Evolutionary conservation across 2,888 invertebrate genomes (phyloP).

Genomic region (Oligia strigilis): DNA sequence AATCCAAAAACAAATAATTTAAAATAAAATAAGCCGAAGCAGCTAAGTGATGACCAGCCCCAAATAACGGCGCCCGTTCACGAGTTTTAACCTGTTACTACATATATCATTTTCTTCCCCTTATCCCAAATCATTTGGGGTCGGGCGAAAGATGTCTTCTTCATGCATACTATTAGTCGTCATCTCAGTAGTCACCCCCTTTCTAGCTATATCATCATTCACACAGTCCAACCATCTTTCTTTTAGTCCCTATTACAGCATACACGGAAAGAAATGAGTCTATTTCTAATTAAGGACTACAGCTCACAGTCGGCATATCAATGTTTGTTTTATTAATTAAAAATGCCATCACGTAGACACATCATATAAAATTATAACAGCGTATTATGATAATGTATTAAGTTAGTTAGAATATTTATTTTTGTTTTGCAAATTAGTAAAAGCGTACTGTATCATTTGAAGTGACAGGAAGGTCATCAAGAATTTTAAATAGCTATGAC

Average conservation of each 20-base stretch:
- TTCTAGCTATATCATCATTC: not conserved
- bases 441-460: not conserved
- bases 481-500: not conserved
- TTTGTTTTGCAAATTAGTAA: constrained; percentile 36
- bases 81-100: too few relatives aligned
- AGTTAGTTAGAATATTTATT: constrained; percentile 40
- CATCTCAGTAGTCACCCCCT: not conserved
- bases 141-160: not conserved
- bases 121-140: too few relatives aligned
- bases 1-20: too few relatives aligned
- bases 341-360: not conserved
- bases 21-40: too few relatives aligned
- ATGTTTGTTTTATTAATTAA: constrained; percentile 24
- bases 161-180: not conserved
- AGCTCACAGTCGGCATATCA: not conserved
- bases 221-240: too few relatives aligned
- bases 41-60: too few relatives aligned
- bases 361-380: constrained; percentile 57
- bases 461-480: not conserved
- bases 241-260: not conserved
- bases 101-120: not conserved
- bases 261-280: constrained; percentile 18
- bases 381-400: constrained; percentile 48
- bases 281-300: not conserved
- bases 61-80: too few relatives aligned